A percentile compares a stretch with the other conserved stretches of the same genome.
Evolutionary conservation across 2,113 vertebrate species (phyloP).

Genomic region (Ranitomeya variabilis): DNA sequence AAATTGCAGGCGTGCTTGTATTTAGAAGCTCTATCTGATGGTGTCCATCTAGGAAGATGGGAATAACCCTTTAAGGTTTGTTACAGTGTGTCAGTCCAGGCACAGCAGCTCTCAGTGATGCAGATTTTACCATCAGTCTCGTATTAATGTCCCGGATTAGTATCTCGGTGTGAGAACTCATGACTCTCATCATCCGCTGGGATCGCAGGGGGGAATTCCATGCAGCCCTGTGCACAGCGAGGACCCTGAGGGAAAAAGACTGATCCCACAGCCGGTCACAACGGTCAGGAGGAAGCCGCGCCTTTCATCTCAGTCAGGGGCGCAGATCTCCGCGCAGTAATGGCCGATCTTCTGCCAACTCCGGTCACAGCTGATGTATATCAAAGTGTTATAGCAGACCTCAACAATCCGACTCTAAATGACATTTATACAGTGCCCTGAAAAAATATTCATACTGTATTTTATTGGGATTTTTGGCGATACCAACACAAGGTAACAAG

Average conservation of each 20-base stretch:
- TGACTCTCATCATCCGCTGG: not conserved
- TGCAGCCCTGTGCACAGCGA: not conserved
- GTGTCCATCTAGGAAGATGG: too few relatives aligned
- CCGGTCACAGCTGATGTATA: not conserved
- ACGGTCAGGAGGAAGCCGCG: not conserved
- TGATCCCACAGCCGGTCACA: not conserved
- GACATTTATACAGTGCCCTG: too few relatives aligned
- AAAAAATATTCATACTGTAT: too few relatives aligned
- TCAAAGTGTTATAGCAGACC: not conserved
- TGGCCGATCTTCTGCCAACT: not conserved
- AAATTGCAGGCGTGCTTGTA: too few relatives aligned
- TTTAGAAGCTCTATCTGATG: too few relatives aligned
- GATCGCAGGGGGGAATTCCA: not conserved
- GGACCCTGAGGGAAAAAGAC: not conserved
- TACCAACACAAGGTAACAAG: too few relatives aligned
- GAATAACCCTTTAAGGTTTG: too few relatives aligned
- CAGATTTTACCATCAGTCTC: too few relatives aligned
- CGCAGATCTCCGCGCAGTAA: not conserved
- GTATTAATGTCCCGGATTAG: not conserved
- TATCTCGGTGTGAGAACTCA: not conserved
- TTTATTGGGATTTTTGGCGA: too few relatives aligned
- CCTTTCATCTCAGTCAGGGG: not conserved
- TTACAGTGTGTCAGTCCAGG: too few relatives aligned
- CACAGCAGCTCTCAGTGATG: too few relatives aligned
- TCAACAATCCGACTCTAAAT: too few relatives aligned